Conservation (phyloP, 2,888 invertebrate genomes). For the Theristus sp. region DNA sequence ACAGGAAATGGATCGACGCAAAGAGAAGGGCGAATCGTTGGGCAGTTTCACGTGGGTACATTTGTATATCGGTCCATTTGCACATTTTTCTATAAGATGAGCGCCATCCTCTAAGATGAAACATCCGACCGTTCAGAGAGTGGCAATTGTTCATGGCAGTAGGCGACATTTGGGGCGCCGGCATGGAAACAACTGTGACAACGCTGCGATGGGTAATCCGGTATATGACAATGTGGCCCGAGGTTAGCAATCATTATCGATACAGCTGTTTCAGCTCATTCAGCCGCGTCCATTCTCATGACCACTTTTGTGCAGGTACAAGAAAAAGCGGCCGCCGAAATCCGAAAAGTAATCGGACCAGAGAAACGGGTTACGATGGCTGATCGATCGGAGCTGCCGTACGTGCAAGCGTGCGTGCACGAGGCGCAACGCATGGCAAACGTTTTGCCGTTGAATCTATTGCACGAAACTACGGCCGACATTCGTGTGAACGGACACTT, state of each 20-base stretch:
- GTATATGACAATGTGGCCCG: background rate
- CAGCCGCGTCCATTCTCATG: too few species aligned
- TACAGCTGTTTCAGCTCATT: too few species aligned
- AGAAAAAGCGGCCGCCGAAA: background rate
- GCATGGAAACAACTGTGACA: conserved; percentile 10
- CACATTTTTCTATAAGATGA: too few species aligned
- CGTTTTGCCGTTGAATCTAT: background rate
- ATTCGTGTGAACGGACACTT: background rate
- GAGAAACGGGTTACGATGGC: background rate
- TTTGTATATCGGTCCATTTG: too few species aligned
- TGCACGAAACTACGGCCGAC: background rate
- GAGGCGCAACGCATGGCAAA: background rate
- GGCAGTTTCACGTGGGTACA: background rate
- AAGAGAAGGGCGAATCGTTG: background rate
- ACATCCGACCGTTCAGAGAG: conserved; percentile 1
- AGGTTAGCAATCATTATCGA: too few species aligned
- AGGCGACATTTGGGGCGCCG: conserved; percentile 8
- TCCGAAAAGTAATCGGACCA: background rate
- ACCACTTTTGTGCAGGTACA: background rate
- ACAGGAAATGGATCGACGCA: conserved; percentile 1
- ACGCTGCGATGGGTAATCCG: conserved; percentile 10
- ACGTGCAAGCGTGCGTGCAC: background rate
- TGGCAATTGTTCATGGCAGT: conserved; percentile 4
- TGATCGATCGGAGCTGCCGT: background rate
- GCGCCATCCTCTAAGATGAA: background rate